Base-by-base conservation (phyloP, 2,888 invertebrate species). In the Malthinus flaveolus region DNA sequence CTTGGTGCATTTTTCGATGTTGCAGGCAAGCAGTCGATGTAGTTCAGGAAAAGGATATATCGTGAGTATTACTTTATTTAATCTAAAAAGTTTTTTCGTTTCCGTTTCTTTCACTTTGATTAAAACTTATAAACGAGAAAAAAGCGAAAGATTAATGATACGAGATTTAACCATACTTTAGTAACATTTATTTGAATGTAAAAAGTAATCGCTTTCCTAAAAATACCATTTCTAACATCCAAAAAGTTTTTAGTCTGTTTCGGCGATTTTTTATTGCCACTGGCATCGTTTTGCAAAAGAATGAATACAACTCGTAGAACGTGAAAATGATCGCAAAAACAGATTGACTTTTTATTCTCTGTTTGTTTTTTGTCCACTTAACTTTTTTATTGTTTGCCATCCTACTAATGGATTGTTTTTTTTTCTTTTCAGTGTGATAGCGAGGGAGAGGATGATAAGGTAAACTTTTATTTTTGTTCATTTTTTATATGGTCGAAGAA, bases 21-120 rank as follows among this genome's bases (percentile, higher is more conserved):
- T 84, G 79, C 85, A 92, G 91, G 90, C 91, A 82, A 91, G 91
- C 87, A 91, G 90, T 86, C 89, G 90, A 84, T 91, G 91, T 86
- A 92, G 90, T 86, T 91, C 90, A 85, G 91, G 91, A 84, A 91
- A 91, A 87, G 91, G 91, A 87, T 91, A 92, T 90, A 91, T 92
- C 91, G 93, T 93, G 86, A 90, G 93, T 91, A 86, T 81, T 42
- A 7, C 13, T n/a, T 31, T 36, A 12, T 36, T 49, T 15, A 35
- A 36, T 45, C 9, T 45, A 45, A n/a, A 23, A 32, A 46, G 11
- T 11, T 37, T 37, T 37, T 37, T 37, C 37, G 11, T 37, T 23
- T 23, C 23, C 37, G 11, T 37, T 23, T 23, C 23, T 23, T 23
- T 23, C 5, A 23, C 23, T 23, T 23, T 23, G 23, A 23, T 23